A percentile compares a stretch with the other conserved stretches of the same genome.
phyloP scores from a whole-genome alignment of 92 coral and sea anemone genomes.

The Blastomussa wellsi region DNA sequence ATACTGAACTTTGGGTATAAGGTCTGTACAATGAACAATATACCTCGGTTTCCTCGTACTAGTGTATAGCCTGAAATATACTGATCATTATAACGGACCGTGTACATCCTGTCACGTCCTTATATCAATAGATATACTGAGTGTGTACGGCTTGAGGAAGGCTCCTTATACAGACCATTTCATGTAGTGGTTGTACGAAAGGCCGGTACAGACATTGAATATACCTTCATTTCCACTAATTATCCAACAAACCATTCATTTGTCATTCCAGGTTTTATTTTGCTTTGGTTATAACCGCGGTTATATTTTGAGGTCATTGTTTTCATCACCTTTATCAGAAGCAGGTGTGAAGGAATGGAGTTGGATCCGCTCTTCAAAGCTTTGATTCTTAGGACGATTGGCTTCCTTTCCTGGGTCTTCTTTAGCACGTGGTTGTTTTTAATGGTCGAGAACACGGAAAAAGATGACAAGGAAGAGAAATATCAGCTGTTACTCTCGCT shows the following conservation, averaged over 20 bases:
- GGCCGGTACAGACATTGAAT: too few relatives aligned
- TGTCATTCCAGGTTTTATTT: background rate
- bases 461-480: constrained; percentile 19
- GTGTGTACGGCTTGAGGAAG: too few relatives aligned
- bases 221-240: background rate
- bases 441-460: constrained; percentile 38
- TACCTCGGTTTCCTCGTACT: too few relatives aligned
- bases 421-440: constrained; percentile 45
- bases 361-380: constrained; percentile 40
- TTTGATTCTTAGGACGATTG: constrained; percentile 19
- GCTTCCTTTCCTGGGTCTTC: constrained; percentile 24
- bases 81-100: too few relatives aligned
- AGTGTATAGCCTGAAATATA: too few relatives aligned
- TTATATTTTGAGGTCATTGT: background rate
- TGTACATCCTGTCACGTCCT: too few relatives aligned
- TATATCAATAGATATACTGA: too few relatives aligned
- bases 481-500: background rate
- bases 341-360: background rate
- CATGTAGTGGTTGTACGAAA: too few relatives aligned
- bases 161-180: too few relatives aligned
- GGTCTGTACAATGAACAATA: too few relatives aligned
- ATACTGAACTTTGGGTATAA: too few relatives aligned
- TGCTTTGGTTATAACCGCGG: background rate
- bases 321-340: background rate
- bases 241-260: background rate